Evolutionary conservation across 2,797 vertebrate species (phyloP).

Genomic region (Spea hammondii): DNA sequence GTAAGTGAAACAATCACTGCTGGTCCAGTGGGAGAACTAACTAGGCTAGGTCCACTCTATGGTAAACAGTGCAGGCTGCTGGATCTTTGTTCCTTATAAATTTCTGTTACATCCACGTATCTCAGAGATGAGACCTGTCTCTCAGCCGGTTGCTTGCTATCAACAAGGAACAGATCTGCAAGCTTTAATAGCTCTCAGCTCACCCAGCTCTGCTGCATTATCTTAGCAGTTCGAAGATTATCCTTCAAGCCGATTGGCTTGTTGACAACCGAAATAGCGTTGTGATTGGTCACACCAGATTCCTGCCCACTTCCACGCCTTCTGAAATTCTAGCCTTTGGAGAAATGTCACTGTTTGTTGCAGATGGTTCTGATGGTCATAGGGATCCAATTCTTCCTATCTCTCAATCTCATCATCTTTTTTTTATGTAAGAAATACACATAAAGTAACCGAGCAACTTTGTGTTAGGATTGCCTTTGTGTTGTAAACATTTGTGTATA

Average conservation of each 20-base stretch:
- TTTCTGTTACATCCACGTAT: background rate
- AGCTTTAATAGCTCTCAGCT: conserved; percentile 39
- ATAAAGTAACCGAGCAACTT: conserved; percentile 6
- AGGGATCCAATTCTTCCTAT: background rate
- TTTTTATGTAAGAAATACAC: conserved; percentile 11
- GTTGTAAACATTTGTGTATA: conserved; percentile 22
- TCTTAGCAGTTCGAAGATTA: conserved; percentile 40
- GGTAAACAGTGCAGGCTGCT: background rate
- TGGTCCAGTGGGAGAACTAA: background rate
- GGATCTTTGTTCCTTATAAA: background rate
- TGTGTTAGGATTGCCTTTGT: background rate
- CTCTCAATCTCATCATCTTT: background rate
- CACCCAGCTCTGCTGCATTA: conserved; percentile 54
- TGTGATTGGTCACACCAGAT: conserved; percentile 57
- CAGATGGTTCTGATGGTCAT: conserved; percentile 9
- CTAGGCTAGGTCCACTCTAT: background rate
- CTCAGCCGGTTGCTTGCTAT: background rate
- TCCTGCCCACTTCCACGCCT: conserved; percentile 15
- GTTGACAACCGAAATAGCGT: conserved; percentile 32
- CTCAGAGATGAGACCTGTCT: conserved; percentile 1
- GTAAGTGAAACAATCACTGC: background rate
- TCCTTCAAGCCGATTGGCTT: conserved; percentile 60
- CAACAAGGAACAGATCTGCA: background rate
- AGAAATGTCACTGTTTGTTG: background rate
- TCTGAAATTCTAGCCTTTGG: background rate